Evolutionary conservation across 2,888 invertebrate genomes (phyloP).

Genomic region (Harpalus rufipes): DNA sequence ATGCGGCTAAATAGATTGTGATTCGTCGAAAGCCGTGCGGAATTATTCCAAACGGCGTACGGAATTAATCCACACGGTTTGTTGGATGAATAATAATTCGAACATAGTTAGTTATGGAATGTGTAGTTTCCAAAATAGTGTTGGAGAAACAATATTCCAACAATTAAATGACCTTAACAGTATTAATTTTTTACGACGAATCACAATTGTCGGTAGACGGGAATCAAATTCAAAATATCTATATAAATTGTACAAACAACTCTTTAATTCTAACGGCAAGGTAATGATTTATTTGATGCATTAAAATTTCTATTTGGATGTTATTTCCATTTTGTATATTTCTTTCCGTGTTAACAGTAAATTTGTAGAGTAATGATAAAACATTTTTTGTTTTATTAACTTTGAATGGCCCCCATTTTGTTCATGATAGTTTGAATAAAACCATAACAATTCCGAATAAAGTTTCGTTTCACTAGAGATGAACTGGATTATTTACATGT

Average conservation of each 20-base stretch:
- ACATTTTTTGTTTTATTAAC: slow-evolving; percentile 29
- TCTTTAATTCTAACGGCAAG: neutral
- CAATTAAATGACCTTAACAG: no score
- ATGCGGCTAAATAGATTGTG: no score
- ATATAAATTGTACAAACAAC: neutral
- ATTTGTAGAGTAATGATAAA: slow-evolving; percentile 2
- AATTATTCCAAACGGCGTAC: no score
- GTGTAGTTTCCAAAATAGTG: no score
- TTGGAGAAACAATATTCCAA: no score
- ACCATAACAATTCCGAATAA: slow-evolving; percentile 42
- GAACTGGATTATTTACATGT: slow-evolving; percentile 34
- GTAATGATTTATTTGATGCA: neutral
- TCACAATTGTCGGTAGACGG: no score
- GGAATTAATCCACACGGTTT: no score
- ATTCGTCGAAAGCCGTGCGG: no score
- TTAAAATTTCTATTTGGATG: neutral
- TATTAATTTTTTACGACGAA: no score
- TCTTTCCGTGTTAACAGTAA: neutral
- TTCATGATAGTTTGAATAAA: slow-evolving; percentile 29
- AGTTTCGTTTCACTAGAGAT: slow-evolving; percentile 43
- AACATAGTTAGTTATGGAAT: no score
- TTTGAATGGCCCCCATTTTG: neutral
- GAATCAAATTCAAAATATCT: no score
- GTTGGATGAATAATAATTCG: no score
- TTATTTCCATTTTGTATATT: neutral